Base-by-base conservation (phyloP, 2,888 invertebrate species). In the Trissonchulus sp. region DNA sequence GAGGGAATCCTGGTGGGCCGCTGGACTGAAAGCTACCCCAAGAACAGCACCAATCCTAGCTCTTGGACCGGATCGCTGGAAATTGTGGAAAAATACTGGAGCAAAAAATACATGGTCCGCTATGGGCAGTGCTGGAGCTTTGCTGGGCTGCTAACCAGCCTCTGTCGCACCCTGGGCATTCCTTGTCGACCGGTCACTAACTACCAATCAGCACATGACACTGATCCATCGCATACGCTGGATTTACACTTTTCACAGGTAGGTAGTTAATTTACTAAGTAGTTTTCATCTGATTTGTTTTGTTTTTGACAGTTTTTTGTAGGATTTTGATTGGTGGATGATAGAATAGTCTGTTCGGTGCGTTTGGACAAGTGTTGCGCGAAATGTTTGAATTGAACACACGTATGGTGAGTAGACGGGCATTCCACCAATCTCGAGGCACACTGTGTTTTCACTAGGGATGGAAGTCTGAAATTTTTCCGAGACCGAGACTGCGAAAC, bases 121-220 rank as follows among this genome's bases (percentile, higher is more conserved):
- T 69, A 69, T 37, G 71, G 35, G n/a, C 71, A 73, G 31, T 68
- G 33, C 18, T 33, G 30, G n/a, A 30, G 28, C 28, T 77, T 63
- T 76, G 60, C 74, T 31, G 37, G 48, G 23, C 75, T 78, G 8
- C 37, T 76, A 1, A 77, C 37, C 30, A 38, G 18, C n/a, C 90
- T 91, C 80, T 91, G 90, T 85, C 87, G 91, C 79, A 89, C 91
- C 38, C 85, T 92, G 73, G 93, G 92, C 78, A 90, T 92, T 79
- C 91, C 92, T 30, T 90, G 90, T 81, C 89, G 92, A 76, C 90
- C 90, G 1, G 90, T 91, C 0, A 92, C 92, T 1, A 91, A 92
- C 84, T 92, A 90, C 83, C 89, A 90, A 1, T 91, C 91, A 1
- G 92, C 92, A 0, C 91, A 91, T 82, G 92, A 92, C 83, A 91